Evolutionary conservation across 2,888 invertebrate species (phyloP), one percentile per base, ranked within the genome.

Genomic region (Gastrophysa polygoni): DNA sequence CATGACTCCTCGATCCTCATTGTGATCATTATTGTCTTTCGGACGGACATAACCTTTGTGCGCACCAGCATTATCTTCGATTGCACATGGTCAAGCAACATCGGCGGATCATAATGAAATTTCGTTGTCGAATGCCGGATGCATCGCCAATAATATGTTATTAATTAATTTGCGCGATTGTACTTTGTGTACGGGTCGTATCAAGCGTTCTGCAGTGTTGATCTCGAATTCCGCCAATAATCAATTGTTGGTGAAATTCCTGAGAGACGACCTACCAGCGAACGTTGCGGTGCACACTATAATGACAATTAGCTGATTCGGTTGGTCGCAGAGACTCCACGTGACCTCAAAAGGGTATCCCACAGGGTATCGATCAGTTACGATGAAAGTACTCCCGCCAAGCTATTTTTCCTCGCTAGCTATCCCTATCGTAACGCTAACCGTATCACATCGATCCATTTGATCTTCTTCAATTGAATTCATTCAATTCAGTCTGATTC

Each of bases 291-390:
- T 11, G 38, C 7, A 1, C 14, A n/a, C 38, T 38, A 7, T 78
- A 79, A 79, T 78, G 78, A 79, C 78, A 78, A 78, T 79, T 75
- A 77, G 78, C 76, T 80, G 80, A 79, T 80, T 80, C 79, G 79
- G 78, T 78, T 78, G 73, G 73, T 14, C 14, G 14, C 24, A 24
- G 24, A 24, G 24, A 24, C n/a, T n/a, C n/a, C n/a, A n/a, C n/a
- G n/a, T n/a, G n/a, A n/a, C n/a, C n/a, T n/a, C n/a, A n/a, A n/a
- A n/a, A n/a, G n/a, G n/a, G n/a, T n/a, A n/a, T n/a, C n/a, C n/a
- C n/a, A n/a, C n/a, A n/a, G n/a, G n/a, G n/a, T n/a, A n/a, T n/a
- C n/a, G n/a, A n/a, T n/a, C n/a, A n/a, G n/a, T n/a, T n/a, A n/a
- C n/a, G n/a, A n/a, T n/a, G n/a, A n/a, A n/a, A n/a, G n/a, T n/a